Percentiles rank a stretch among this genome's conserved stretches.
phyloP scores from a whole-genome alignment of 35 echinoderm and acorn worm species.

The Lytechinus pictus region DNA sequence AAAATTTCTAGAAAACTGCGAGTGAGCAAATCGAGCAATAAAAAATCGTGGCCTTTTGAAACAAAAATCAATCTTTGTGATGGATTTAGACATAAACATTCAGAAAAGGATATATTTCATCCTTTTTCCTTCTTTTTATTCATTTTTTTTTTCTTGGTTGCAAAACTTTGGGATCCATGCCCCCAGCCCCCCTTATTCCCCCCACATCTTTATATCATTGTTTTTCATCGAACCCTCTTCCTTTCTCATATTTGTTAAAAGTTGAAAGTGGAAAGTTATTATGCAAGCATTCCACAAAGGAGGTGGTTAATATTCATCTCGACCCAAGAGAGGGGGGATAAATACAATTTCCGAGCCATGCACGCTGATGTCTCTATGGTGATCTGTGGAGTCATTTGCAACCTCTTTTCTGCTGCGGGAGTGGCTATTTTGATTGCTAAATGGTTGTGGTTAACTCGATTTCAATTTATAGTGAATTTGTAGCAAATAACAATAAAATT shows the following conservation, averaged over 20 bases:
- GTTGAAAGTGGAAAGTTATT: neutral
- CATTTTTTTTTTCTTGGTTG: too few relatives aligned
- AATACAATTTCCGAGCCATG: neutral
- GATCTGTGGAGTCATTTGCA: neutral
- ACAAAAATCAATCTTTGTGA: too few relatives aligned
- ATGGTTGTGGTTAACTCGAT: constrained; percentile 11
- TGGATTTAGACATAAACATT: too few relatives aligned
- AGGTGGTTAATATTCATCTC: neutral
- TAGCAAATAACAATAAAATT: neutral
- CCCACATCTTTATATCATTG: too few relatives aligned
- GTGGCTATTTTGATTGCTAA: constrained; percentile 3
- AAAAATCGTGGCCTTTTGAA: too few relatives aligned
- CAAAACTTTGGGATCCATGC: too few relatives aligned
- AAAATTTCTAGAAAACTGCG: too few relatives aligned
- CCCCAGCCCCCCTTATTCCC: too few relatives aligned
- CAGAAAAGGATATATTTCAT: too few relatives aligned
- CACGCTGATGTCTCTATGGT: neutral
- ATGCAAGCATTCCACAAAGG: neutral
- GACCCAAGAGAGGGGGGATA: neutral
- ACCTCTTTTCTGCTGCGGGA: neutral
- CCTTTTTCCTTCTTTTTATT: too few relatives aligned
- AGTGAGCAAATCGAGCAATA: too few relatives aligned
- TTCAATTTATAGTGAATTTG: constrained; percentile 6
- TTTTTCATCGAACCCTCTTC: too few relatives aligned
- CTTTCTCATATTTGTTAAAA: neutral